Evolutionary conservation across 2,888 invertebrate genomes (phyloP), one percentile per base, ranked within the genome.

Genomic region (Hymenopus coronatus): DNA sequence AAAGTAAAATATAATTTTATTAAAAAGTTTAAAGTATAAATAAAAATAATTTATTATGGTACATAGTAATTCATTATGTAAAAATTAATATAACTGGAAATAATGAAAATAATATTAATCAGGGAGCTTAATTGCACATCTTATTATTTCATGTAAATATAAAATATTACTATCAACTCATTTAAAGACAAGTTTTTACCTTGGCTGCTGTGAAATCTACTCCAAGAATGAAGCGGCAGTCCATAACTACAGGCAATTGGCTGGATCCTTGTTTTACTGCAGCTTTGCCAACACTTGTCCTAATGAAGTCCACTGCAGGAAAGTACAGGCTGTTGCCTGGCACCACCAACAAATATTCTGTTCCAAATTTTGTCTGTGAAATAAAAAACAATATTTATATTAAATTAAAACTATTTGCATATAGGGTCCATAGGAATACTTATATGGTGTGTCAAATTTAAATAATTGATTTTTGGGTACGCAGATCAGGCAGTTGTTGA

Each of bases 171-270:
- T 84, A n/a, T 84, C 7, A 46, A 28, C 33, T 84, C 30, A 15
- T 88, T 12, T 40, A 12, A 70, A 70, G 54, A 20, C 54, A 70
- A 12, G 40, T 20, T 70, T 70, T 90, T 90, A 94, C 94, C 92
- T 94, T 97, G 0, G 97, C 97, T 28, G 97, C 97, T 12, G 97
- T 98, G 92, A 97, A 98, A 93, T 98, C 98, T 0, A 97, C 97
- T 82, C 97, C 97, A 95, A 92, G 90, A 20, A 98, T 96, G 92
- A 96, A 96, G 93, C 96, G 94, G 92, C 97, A 97, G 92, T 98
- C 97, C 12, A 98, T 95, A 12, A 97, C 96, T 0, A 98, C 96
- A 0, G 97, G 97, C 91, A 97, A 94, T 92, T 96, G 95, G 91
- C 94, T 94, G 90, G 95, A 95, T 81, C 97, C 97, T 91, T 96